A percentile compares a stretch with the other conserved stretches of the same genome.
Evolutionary conservation across 2,797 vertebrate species (phyloP).

Genomic region (Trachurus trachurus): DNA sequence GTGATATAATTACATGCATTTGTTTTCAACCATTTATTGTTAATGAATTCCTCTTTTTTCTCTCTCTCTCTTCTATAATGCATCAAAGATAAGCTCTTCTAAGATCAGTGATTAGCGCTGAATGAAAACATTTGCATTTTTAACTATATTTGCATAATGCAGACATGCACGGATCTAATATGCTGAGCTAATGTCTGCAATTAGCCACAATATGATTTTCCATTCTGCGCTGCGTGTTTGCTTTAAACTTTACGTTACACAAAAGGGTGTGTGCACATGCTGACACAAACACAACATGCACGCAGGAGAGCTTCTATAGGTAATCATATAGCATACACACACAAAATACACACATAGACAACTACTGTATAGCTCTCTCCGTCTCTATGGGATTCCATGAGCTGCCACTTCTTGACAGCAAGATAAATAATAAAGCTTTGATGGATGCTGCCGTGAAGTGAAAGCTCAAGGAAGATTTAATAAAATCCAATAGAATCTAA

Average conservation of each 20-base stretch:
- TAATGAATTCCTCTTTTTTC: constrained; percentile 24
- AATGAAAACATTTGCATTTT: constrained; percentile 56
- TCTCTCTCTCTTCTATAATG: constrained; percentile 40
- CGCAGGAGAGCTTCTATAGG: not conserved
- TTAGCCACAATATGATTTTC: constrained; percentile 47
- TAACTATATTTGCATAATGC: constrained; percentile 58
- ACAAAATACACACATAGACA: constrained; percentile 9
- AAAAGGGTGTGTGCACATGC: constrained; percentile 11
- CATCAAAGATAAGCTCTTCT: constrained; percentile 28
- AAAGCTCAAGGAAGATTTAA: constrained; percentile 84
- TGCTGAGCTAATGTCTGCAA: constrained; percentile 41
- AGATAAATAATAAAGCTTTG: constrained; percentile 84
- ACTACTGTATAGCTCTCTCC: constrained; percentile 2
- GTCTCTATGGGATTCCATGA: constrained; percentile 62
- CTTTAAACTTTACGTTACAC: constrained; percentile 17
- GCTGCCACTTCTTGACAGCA: constrained; percentile 80
- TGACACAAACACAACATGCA: constrained; percentile 1
- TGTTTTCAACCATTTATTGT: not conserved
- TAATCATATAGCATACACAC: constrained; percentile 3
- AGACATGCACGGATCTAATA: constrained; percentile 43
- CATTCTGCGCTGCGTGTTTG: not conserved
- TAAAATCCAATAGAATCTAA: constrained; percentile 85
- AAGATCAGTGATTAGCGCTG: constrained; percentile 36
- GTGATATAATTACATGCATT: constrained; percentile 9
- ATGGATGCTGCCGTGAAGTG: constrained; percentile 77